A percentile compares a stretch with the other conserved stretches of the same genome.
Conservation (phyloP, 2,888 invertebrate genomes). For the Agrenia bidenticulata region DNA sequence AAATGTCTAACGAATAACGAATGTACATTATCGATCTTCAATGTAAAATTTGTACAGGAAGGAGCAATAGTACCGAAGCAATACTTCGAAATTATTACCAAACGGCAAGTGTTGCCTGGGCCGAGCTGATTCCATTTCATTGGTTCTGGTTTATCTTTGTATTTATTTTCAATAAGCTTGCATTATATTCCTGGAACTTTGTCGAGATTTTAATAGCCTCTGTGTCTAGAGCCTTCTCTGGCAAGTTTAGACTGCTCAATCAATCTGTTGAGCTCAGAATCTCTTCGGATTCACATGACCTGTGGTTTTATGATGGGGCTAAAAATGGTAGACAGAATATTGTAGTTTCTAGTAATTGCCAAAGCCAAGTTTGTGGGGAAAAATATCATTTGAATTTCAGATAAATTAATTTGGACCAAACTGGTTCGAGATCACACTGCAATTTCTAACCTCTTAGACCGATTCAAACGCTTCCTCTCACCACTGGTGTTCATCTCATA, state of each 20-base stretch:
- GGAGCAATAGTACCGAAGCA: neutral
- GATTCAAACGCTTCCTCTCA: neutral
- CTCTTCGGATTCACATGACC: too few relatives aligned
- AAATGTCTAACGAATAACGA: neutral
- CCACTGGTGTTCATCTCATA: neutral
- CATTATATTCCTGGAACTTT: neutral
- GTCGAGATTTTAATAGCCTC: neutral
- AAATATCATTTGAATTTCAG: too few relatives aligned
- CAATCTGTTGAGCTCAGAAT: neutral
- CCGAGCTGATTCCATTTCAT: neutral
- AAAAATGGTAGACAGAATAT: too few relatives aligned
- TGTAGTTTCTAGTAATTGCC: too few relatives aligned
- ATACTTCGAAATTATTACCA: neutral
- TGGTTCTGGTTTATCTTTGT: neutral
- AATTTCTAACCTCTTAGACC: neutral
- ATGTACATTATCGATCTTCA: neutral
- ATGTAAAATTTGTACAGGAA: neutral
- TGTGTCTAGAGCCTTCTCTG: neutral
- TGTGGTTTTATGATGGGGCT: too few relatives aligned
- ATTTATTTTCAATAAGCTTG: neutral
- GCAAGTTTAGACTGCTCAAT: neutral
- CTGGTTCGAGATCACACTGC: neutral
- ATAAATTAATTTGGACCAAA: neutral
- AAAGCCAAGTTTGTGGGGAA: too few relatives aligned
- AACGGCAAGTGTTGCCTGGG: neutral